Evolutionary conservation across 2,888 invertebrate species (phyloP).

Genomic region (Hipparchia sbordonii): DNA sequence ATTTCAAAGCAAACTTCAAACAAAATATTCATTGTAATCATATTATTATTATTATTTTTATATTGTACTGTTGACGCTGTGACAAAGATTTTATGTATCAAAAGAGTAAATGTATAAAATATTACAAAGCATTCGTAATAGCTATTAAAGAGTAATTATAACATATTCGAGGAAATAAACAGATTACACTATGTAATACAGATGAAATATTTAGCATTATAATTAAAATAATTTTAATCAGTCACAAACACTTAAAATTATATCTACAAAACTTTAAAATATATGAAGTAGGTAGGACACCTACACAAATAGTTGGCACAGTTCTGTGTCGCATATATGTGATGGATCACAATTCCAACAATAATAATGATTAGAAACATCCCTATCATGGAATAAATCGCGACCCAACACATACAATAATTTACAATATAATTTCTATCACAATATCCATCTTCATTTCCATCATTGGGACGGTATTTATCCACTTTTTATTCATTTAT

Average conservation of each 20-base stretch:
- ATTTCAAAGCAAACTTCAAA: conserved; percentile 60
- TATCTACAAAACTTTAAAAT: conserved; percentile 40
- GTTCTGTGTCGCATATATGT: conserved; percentile 35
- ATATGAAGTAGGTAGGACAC: conserved; percentile 22
- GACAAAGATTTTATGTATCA: conserved; percentile 1
- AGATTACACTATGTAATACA: conserved; percentile 25
- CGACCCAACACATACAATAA: conserved; percentile 32
- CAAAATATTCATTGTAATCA: conserved; percentile 44
- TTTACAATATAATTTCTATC: conserved; percentile 30
- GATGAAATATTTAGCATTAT: conserved; percentile 20
- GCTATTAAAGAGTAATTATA: conserved; percentile 17
- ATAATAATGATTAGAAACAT: conserved; percentile 16
- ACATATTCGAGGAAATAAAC: conserved; percentile 19
- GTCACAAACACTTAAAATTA: conserved; percentile 44
- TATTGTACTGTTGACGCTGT: conserved; percentile 48
- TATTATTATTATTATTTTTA: conserved; percentile 28
- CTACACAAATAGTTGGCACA: conserved; percentile 41
- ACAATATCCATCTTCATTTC: conserved; percentile 28
- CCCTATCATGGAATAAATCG: conserved; percentile 34
- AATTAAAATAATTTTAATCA: conserved; percentile 46
- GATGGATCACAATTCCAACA: conserved; percentile 33
- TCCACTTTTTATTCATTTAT: conserved; percentile 28
- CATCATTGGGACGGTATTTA: conserved; percentile 38
- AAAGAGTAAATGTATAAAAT: conserved; percentile 15
- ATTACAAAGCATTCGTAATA: conserved; percentile 31